Base-by-base conservation (phyloP, 2,888 invertebrate genomes). In the Protonemura montana region DNA sequence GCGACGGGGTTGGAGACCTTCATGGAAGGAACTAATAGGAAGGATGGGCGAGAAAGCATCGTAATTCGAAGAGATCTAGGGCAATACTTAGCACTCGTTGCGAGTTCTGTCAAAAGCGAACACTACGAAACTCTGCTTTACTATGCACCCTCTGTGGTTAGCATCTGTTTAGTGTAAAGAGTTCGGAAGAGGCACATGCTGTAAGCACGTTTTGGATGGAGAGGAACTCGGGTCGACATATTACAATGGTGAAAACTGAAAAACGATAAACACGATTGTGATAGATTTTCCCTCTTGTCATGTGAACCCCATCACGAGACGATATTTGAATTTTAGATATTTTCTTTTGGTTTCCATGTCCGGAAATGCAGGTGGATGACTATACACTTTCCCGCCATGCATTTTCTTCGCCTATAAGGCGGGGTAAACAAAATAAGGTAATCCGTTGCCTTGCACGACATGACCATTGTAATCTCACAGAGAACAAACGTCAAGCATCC, bases 41-140 rank as follows among this genome's bases (percentile, higher is more conserved):
- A 10, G 13, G 59, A 59, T 59, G 59, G 59, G 59, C 21, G 59
- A 21, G 59, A 59, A 21, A 59, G 59, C 21, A 21, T 59, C 59
- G 59, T 59, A 59, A 59, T 59, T 59, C 59, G 16, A 21, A 2
- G 13, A 59, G 59, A 59, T 59, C 59, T 59, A 21, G 59, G 59
- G 59, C 59, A 59, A 59, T 59, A 59, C 59, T 59, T 59, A 59
- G 59, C 59, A 59, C 59, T 59, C 59, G 59, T 59, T 2, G 59
- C 59, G 2, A 59, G 59, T 59, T 21, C 59, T 59, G 59, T 59
- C 59, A 59, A 59, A 59, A 59, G 21, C 3, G 59, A 59, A 10
- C 59, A 21, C 59, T 10, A 59, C 59, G 21, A 59, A 59, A 59
- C 21, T 59, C 1, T 59, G 59, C 59, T 59, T 59, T 59, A 59